A percentile compares a stretch with the other conserved stretches of the same genome.
Evolutionary conservation across 2,888 invertebrate species (phyloP).

Genomic region (Oscheius sp.): DNA sequence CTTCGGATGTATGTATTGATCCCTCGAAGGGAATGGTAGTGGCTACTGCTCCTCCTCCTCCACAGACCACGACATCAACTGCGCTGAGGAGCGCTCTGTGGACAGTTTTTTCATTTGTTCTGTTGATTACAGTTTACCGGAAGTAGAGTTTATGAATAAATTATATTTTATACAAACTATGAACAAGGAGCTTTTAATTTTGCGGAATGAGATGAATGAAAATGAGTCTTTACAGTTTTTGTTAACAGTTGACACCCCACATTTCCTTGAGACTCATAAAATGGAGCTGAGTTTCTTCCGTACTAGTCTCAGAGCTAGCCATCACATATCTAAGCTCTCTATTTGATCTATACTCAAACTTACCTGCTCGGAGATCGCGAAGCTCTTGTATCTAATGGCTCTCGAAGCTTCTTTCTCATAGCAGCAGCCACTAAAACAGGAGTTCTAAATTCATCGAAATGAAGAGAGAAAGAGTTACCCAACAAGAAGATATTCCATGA

Average conservation of each 20-base stretch:
- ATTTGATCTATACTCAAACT: background rate
- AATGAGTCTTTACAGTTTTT: too few relatives aligned
- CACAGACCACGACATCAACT: too few relatives aligned
- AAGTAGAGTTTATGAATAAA: too few relatives aligned
- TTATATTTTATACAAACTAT: too few relatives aligned
- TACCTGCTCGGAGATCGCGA: slow-evolving; percentile 10
- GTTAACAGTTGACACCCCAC: slow-evolving; percentile 1
- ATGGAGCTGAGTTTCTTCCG: slow-evolving; percentile 18
- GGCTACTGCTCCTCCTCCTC: too few relatives aligned
- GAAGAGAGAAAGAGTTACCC: background rate
- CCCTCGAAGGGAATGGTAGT: slow-evolving; percentile 27
- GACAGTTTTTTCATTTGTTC: too few relatives aligned
- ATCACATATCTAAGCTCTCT: background rate
- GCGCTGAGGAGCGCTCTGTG: too few relatives aligned
- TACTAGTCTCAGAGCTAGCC: background rate
- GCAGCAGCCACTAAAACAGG: slow-evolving; percentile 15
- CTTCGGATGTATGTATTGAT: slow-evolving; percentile 48
- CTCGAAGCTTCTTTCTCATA: slow-evolving; percentile 6
- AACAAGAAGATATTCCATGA: slow-evolving; percentile 29
- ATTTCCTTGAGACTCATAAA: slow-evolving; percentile 18
- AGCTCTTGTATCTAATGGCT: background rate
- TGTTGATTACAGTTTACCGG: too few relatives aligned
- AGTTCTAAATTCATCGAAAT: slow-evolving; percentile 1
- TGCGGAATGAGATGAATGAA: background rate
- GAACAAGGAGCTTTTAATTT: background rate